Evolutionary conservation across 2,113 vertebrate species (phyloP).

Genomic region (Cavia aperea): DNA sequence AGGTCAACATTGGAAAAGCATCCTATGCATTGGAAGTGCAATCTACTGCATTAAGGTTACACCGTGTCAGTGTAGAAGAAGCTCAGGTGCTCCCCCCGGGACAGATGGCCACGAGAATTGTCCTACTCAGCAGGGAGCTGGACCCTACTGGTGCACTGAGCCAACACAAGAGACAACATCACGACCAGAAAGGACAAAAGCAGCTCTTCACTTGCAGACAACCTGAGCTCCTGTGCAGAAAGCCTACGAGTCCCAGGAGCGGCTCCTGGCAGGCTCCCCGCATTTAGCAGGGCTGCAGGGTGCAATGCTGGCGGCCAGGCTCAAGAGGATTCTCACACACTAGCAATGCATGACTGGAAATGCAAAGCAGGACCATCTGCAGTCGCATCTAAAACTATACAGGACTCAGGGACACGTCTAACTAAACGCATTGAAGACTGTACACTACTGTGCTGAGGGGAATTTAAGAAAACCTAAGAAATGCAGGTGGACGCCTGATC

Average conservation of each 20-base stretch:
- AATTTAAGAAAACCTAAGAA: slow-evolving; percentile 1
- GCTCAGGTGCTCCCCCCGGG: too few species aligned
- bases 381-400: neutral
- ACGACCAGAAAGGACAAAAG: neutral
- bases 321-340: neutral
- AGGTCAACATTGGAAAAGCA: neutral
- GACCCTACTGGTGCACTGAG: neutral
- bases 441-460: neutral
- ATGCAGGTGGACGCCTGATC: neutral
- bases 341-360: neutral
- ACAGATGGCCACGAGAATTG: neutral
- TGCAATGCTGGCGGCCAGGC: neutral
- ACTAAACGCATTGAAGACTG: neutral
- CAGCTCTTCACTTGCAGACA: neutral
- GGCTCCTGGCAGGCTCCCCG: neutral
- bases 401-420: neutral
- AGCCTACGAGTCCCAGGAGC: neutral
- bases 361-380: neutral
- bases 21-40: neutral
- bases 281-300: neutral
- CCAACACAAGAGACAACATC: neutral
- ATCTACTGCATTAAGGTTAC: neutral
- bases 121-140: neutral
- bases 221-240: neutral
- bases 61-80: neutral